Conservation (phyloP, 37 sponge, comb jelly and placozoan genomes). For the Beroe forskalii region DNA sequence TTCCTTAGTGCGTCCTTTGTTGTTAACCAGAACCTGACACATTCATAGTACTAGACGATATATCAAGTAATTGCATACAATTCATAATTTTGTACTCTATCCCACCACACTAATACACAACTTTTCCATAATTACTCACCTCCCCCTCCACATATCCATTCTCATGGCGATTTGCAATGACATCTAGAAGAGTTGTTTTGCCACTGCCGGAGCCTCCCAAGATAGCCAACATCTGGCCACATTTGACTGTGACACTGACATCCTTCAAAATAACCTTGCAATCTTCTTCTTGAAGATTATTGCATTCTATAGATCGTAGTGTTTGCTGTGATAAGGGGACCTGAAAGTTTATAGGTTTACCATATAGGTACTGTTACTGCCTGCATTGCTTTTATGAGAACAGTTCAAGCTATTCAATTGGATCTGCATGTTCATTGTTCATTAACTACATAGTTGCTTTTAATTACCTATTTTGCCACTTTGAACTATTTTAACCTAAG, state of each 20-base stretch:
- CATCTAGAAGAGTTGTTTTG: slow-evolving; percentile 63
- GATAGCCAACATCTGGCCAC: slow-evolving; percentile 63
- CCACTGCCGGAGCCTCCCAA: slow-evolving; percentile 61
- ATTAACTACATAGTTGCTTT: too few relatives aligned
- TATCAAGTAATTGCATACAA: too few relatives aligned
- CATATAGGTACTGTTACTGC: neutral
- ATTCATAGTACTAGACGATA: too few relatives aligned
- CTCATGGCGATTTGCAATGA: slow-evolving; percentile 52
- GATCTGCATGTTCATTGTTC: too few relatives aligned
- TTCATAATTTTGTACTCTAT: too few relatives aligned
- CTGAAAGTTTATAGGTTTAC: too few relatives aligned
- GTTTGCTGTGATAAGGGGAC: slow-evolving; percentile 26
- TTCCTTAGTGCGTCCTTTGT: slow-evolving; percentile 16
- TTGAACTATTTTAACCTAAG: too few relatives aligned
- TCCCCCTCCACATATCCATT: neutral
- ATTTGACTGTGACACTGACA: slow-evolving; percentile 26
- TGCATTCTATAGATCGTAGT: slow-evolving; percentile 28
- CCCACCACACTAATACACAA: too few relatives aligned
- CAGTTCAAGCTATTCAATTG: too few relatives aligned
- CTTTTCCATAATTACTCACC: too few relatives aligned
- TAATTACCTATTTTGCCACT: too few relatives aligned
- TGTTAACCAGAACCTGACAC: slow-evolving; percentile 14
- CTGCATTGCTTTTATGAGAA: neutral
- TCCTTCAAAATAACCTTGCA: slow-evolving; percentile 34
- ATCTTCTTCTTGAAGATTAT: slow-evolving; percentile 28